Conservation (phyloP, 2,888 invertebrate species). For the Thera britannica region DNA sequence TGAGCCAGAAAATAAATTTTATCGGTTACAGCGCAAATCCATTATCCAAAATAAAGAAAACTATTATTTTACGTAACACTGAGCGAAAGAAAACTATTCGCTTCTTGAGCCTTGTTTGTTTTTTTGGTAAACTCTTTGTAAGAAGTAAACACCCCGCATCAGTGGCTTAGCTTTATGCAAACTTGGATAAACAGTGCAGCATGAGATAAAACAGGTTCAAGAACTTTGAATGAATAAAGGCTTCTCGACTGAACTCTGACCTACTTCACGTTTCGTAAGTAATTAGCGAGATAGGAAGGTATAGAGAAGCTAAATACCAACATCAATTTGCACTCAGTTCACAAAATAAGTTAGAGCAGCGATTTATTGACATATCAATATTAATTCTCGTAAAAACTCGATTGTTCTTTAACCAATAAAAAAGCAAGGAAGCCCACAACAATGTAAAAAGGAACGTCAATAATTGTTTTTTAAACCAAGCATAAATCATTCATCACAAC, state of each 20-base stretch:
- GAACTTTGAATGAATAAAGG: constrained; percentile 71
- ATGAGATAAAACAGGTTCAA: constrained; percentile 74
- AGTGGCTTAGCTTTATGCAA: constrained; percentile 53
- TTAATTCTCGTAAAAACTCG: neutral
- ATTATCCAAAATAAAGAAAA: no score
- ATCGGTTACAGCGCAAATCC: no score
- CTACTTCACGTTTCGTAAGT: constrained; percentile 55
- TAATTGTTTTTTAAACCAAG: constrained; percentile 54
- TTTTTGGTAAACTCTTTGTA: constrained; percentile 32
- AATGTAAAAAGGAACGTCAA: constrained; percentile 50
- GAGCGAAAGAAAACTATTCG: neutral
- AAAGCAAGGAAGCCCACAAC: constrained; percentile 37
- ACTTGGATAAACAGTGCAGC: constrained; percentile 63
- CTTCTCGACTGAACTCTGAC: constrained; percentile 60
- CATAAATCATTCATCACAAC: constrained; percentile 64
- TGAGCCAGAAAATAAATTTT: no score
- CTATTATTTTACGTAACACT: neutral
- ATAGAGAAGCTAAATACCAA: constrained; percentile 24
- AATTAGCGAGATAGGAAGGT: constrained; percentile 50
- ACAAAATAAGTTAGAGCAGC: neutral
- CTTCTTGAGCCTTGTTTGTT: constrained; percentile 7
- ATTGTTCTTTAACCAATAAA: constrained; percentile 39
- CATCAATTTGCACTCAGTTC: neutral
- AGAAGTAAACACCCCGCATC: constrained; percentile 47
- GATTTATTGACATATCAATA: neutral